Base-by-base conservation (phyloP, 2,113 vertebrate genomes). In the Ochotona princeps region DNA sequence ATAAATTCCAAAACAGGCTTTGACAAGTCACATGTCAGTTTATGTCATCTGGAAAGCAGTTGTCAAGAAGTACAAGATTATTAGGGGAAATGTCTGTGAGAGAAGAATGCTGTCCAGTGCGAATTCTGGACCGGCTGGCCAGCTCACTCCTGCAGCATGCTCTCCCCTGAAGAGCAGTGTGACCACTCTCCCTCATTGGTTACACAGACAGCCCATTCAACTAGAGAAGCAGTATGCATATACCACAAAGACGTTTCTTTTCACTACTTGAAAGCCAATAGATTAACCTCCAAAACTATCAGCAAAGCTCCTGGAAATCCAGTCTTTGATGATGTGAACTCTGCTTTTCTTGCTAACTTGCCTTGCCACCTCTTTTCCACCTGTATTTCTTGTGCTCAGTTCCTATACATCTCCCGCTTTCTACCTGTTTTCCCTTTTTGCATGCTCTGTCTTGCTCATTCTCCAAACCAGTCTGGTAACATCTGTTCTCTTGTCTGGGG, bases 1-100 rank as follows among this genome's bases (percentile, higher is more conserved):
- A 90, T 12, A 44, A 90, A 82, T 86, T 72, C 82, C 89, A 96
- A 96, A 90, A 76, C 60, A 91, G 80, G 54, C 32, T 85, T 85
- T 11, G 30, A 93, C 57, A 81, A 49, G 72, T 82, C 76, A 38
- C 23, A 32, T 83, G 54, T 92, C 79, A 67, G n/a, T 85, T 89
- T 54, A 54, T 10, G 28, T 89, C 70, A 69, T 92, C 63, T 23
- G 28, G 51, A n/a, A 95, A 96, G 69, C 95, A 84, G 66, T 79
- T 63, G 70, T 72, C 69, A 88, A 75, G 74, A 92, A 88, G 70
- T 30, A 15, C 4, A 72, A 73, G 89, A 79, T 81, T 63, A 47
- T 1, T 66, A 11, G 70, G 60, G 63, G 20, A 28, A 72, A 89
- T 11, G 38, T 15, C 21, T 15, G 38, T 57, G 85, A 65, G 2